Conservation (phyloP, 2,113 vertebrate species). For the Fregata magnificens region DNA sequence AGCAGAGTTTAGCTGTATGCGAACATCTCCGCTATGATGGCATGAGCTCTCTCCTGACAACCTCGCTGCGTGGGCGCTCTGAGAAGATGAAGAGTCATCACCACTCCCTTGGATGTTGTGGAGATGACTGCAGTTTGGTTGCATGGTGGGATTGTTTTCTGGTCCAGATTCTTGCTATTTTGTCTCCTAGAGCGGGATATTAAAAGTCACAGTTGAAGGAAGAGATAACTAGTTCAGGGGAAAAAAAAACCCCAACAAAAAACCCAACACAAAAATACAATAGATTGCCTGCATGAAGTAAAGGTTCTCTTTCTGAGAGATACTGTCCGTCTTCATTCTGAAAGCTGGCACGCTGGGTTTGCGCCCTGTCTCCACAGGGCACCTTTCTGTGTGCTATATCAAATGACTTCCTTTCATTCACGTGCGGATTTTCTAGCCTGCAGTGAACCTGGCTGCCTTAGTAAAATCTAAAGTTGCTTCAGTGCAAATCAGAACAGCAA, state of each 20-base stretch:
- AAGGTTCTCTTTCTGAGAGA: neutral
- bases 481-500: neutral
- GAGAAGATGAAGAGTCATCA: conserved; percentile 63
- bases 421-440: neutral
- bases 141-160: conserved; percentile 79
- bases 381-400: neutral
- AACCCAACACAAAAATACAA: neutral
- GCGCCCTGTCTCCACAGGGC: neutral
- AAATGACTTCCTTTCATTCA: neutral
- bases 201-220: neutral
- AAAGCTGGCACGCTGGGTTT: neutral
- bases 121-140: conserved; percentile 73
- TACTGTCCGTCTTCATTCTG: neutral
- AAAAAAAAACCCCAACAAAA: accelerated
- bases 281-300: neutral
- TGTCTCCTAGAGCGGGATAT: conserved; percentile 54
- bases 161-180: conserved; percentile 64
- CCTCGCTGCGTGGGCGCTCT: conserved; percentile 66
- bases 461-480: neutral
- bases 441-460: neutral
- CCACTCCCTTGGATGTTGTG: conserved; percentile 64
- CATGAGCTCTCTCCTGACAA: conserved; percentile 40
- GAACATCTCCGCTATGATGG: conserved; percentile 74
- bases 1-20: conserved; percentile 73
- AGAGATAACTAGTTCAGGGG: neutral